Evolutionary conservation across 2,797 vertebrate genomes (phyloP).

Genomic region (Diplodus puntazzo): DNA sequence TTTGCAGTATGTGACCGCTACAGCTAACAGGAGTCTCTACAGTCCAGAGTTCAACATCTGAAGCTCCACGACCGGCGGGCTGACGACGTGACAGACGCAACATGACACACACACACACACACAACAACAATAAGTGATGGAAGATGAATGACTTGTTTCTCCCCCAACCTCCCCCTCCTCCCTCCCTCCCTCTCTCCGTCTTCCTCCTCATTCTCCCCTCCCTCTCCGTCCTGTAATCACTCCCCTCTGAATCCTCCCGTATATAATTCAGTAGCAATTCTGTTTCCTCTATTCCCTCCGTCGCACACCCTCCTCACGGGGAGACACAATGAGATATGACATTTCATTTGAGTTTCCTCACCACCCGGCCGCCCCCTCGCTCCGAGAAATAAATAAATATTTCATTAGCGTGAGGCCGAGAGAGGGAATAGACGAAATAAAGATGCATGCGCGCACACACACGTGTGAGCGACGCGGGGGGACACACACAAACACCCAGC

Average conservation of each 20-base stretch:
- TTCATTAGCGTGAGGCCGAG: constrained; percentile 83
- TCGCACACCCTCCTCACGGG: constrained; percentile 57
- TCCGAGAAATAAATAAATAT: constrained; percentile 92
- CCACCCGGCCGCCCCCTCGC: constrained; percentile 71
- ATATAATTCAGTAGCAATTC: constrained; percentile 81
- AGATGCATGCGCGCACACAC: constrained; percentile 47
- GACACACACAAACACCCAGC: constrained; percentile 22
- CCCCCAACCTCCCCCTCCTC: constrained; percentile 1
- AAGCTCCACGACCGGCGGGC: constrained; percentile 37
- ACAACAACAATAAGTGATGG: constrained; percentile 37
- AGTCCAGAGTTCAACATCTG: constrained; percentile 39
- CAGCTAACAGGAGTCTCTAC: constrained; percentile 34
- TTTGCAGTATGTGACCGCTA: constrained; percentile 9
- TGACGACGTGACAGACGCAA: constrained; percentile 36
- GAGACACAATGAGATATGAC: constrained; percentile 84
- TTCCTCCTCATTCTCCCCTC: constrained; percentile 36
- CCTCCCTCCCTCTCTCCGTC: background rate
- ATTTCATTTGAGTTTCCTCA: constrained; percentile 81
- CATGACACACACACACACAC: constrained; percentile 19
- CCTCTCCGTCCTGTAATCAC: constrained; percentile 74
- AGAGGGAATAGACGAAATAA: constrained; percentile 72
- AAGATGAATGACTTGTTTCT: constrained; percentile 52
- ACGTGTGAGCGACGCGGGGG: background rate
- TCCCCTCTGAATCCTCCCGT: constrained; percentile 76
- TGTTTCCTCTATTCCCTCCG: constrained; percentile 60